Conservation (phyloP, 2,113 vertebrate genomes). For the Mustela nigripes region DNA sequence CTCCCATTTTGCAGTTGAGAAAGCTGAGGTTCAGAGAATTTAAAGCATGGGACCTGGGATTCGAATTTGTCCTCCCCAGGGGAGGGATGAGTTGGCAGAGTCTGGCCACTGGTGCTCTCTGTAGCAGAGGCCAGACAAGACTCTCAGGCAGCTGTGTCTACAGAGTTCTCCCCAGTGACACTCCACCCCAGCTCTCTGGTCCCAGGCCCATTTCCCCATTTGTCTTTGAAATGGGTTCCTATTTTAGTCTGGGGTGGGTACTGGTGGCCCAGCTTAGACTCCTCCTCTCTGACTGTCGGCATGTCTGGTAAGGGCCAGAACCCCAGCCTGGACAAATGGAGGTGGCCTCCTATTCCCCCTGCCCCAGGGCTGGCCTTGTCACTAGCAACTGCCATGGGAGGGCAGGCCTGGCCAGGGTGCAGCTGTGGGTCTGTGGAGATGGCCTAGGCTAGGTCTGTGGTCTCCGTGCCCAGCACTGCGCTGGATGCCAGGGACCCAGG, state of each 20-base stretch:
- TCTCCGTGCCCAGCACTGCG: not conserved
- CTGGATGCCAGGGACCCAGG: not conserved
- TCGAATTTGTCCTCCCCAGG: not conserved
- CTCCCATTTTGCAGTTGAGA: not conserved
- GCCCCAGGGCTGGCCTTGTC: not conserved
- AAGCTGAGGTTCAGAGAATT: not conserved
- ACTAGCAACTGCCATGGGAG: not conserved
- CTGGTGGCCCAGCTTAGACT: not conserved
- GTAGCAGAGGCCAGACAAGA: not conserved
- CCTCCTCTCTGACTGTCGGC: not conserved
- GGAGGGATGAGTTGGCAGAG: not conserved
- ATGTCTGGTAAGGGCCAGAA: not conserved
- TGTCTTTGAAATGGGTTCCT: conserved; percentile 68
- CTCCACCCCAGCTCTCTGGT: not conserved
- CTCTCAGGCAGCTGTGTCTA: not conserved
- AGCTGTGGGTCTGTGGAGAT: not conserved
- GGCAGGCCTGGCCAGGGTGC: not conserved
- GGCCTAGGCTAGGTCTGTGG: not conserved
- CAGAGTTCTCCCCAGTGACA: too few relatives aligned
- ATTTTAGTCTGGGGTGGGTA: conserved; percentile 26
- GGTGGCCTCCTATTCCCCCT: not conserved
- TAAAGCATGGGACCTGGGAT: not conserved
- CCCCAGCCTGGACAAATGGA: too few relatives aligned
- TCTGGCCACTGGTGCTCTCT: not conserved
- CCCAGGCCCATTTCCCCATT: conserved; percentile 60